Conservation (phyloP, 2,113 vertebrate species). For the Brienomyrus brachyistius region DNA sequence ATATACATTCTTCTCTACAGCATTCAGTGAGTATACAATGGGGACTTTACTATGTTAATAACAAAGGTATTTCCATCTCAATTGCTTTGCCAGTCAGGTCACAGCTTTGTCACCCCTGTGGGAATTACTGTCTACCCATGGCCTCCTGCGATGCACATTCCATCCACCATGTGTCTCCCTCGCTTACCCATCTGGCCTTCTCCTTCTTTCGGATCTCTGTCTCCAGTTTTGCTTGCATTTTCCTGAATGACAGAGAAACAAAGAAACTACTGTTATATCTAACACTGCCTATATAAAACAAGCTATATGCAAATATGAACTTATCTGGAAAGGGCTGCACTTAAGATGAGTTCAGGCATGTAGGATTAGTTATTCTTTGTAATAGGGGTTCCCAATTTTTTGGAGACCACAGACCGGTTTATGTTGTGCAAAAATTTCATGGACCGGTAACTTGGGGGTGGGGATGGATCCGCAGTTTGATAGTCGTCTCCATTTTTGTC, state of each 20-base stretch:
- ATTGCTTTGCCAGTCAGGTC: not conserved
- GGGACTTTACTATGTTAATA: not conserved
- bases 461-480: not conserved
- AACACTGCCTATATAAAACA: not conserved
- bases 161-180: not conserved
- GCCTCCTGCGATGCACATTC: not conserved
- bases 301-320: not conserved
- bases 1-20: not conserved
- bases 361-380: not conserved
- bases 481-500: not conserved
- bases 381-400: not conserved
- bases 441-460: not conserved
- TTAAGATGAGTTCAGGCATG: not conserved
- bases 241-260: slow-evolving; percentile 30
- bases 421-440: not conserved
- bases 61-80: not conserved
- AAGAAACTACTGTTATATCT: not conserved
- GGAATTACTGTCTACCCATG: not conserved
- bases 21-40: not conserved
- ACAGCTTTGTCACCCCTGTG: not conserved
- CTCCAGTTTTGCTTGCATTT: slow-evolving; percentile 34
- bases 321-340: not conserved
- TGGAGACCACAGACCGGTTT: not conserved
- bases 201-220: slow-evolving; percentile 34
- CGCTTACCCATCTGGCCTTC: slow-evolving; percentile 42